Percentiles rank a stretch among this genome's conserved stretches.
Evolutionary conservation across 92 coral and sea anemone species (phyloP).

Genomic region (Bergia puertoricense): DNA sequence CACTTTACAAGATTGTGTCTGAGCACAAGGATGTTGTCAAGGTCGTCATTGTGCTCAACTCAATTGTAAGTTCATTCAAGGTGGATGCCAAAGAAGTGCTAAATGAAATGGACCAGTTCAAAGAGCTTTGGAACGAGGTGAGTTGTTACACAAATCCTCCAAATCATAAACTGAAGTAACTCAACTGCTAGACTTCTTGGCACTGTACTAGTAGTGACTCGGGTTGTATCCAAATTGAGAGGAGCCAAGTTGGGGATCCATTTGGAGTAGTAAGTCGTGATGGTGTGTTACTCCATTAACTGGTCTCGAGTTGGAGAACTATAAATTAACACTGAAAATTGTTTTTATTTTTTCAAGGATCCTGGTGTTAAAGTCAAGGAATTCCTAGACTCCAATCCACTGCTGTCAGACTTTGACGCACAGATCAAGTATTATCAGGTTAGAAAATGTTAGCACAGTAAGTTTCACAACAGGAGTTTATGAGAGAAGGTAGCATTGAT

Average conservation of each 20-base stretch:
- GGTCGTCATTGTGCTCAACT: constrained; percentile 88
- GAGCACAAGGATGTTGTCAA: constrained; percentile 97
- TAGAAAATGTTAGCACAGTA: not conserved
- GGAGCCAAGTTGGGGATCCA: too few relatives aligned
- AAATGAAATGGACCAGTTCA: constrained; percentile 90
- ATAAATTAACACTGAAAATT: not conserved
- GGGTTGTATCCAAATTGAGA: too few relatives aligned
- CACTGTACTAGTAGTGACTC: too few relatives aligned
- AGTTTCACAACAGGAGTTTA: too few relatives aligned
- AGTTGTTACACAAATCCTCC: not conserved
- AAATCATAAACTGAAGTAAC: not conserved
- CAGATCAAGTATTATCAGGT: constrained; percentile 97
- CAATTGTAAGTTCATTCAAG: constrained; percentile 94
- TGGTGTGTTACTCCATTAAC: too few relatives aligned
- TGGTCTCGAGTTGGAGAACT: not conserved
- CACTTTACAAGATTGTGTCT: constrained; percentile 92
- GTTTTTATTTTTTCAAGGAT: constrained; percentile 61
- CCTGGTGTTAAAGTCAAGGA: constrained; percentile 91
- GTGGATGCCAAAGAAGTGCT: constrained; percentile 89
- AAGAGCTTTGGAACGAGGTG: constrained; percentile 97
- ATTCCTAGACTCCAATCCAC: constrained; percentile 89
- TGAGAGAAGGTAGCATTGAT: not conserved
- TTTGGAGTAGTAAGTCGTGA: too few relatives aligned
- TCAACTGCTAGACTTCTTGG: not conserved
- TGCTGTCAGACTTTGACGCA: constrained; percentile 96